Evolutionary conservation across 2,888 invertebrate genomes (phyloP), one percentile per base, ranked within the genome.

Genomic region (Agriopis aurantiaria): DNA sequence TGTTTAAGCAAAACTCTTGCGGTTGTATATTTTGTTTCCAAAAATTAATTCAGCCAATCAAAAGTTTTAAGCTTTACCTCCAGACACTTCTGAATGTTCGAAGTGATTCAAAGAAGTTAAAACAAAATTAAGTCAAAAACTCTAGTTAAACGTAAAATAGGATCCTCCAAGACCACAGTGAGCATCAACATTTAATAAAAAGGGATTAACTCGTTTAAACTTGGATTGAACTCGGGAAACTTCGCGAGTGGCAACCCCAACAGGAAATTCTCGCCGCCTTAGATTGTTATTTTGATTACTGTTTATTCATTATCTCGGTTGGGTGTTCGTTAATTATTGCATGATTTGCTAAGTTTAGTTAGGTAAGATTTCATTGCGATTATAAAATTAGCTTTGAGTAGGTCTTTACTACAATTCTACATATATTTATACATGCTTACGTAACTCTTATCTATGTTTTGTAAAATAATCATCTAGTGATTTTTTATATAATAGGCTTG

Each of bases 121-220:
- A 76, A 73, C 72, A 75, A 71, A 76, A 75, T 80, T 71, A 77
- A 82, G 82, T 82, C 74, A 73, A 80, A 84, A 81, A 82, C 80
- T 82, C 80, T 80, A 83, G 83, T 84, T 85, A 83, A 79, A 76
- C 78, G 80, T 81, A 78, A 84, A 88, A 89, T 84, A 83, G 85
- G 87, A 88, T 88, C 83, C 82, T 79, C 76, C 75, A 80, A 81
- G 76, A 82, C 81, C 84, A 79, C 85, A 82, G 82, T 84, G 84
- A 88, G 86, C 89, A 91, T 91, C 89, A 91, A 90, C 90, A 91
- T 90, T 92, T 91, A 92, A 91, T 92, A 91, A 92, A 92, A 89
- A 85, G 82, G 86, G 88, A 91, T 91, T 91, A 92, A 92, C 91
- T 92, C 91, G 85, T 91, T 91, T 89, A 89, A 91, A 92, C 87